These are phyloP conservation scores for Pseudopipra pipra DNA, from an alignment of 2,113 vertebrate genomes.

Conservation along the genomic window DNA sequence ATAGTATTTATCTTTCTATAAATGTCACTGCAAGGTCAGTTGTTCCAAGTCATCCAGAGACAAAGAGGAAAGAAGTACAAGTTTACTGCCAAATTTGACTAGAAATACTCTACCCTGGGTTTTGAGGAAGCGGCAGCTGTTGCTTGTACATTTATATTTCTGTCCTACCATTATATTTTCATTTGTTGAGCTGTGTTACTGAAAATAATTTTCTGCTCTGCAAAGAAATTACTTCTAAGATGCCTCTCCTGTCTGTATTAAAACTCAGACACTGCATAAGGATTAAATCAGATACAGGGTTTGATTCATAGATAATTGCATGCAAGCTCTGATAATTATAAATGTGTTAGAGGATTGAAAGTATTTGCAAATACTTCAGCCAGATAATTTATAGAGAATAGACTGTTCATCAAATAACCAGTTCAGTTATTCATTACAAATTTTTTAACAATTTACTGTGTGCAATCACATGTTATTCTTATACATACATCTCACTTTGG, in stretches of 20 bases:
- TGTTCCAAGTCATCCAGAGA: neutral
- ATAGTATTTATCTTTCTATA: neutral
- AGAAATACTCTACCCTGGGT: neutral
- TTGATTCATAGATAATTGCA: neutral
- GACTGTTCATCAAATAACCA: neutral
- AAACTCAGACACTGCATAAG: neutral
- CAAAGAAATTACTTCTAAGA: neutral
- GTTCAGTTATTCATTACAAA: neutral
- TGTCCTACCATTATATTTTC: neutral
- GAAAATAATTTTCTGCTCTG: neutral
- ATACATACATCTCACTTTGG: neutral
- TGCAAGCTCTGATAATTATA: neutral
- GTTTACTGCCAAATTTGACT: neutral
- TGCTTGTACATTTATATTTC: neutral
- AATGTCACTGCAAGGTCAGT: neutral
- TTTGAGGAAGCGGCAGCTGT: neutral
- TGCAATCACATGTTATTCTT: neutral
- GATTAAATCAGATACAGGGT: neutral
- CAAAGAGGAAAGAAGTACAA: neutral
- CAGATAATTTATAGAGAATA: neutral
- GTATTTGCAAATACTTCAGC: neutral
- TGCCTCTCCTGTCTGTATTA: neutral
- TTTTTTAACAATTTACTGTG: neutral
- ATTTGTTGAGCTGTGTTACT: neutral
- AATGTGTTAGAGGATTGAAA: neutral